A percentile compares a stretch with the other conserved stretches of the same genome.
Evolutionary conservation across 2,113 vertebrate genomes (phyloP).

Genomic region (Nycticorax nycticorax): DNA sequence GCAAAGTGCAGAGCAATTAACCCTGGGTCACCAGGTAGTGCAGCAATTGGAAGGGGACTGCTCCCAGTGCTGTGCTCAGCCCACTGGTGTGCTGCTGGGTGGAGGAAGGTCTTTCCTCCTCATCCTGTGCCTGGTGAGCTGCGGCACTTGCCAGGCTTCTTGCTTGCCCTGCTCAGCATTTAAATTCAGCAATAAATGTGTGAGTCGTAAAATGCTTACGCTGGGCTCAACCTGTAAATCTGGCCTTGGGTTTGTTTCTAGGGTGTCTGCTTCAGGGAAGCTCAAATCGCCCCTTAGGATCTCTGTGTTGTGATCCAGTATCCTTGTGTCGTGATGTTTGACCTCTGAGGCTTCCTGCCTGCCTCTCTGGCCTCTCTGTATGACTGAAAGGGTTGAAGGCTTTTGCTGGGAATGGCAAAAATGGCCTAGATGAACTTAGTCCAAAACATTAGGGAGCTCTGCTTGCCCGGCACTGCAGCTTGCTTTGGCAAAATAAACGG

Average conservation of each 20-base stretch:
- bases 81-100: neutral
- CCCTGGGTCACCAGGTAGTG: neutral
- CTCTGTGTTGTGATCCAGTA: rapidly evolving
- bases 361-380: neutral
- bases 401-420: neutral
- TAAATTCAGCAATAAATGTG: neutral
- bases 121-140: neutral
- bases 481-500: neutral
- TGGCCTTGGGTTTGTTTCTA: neutral
- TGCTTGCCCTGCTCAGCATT: neutral
- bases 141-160: neutral
- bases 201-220: neutral
- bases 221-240: neutral
- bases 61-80: rapidly evolving
- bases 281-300: neutral
- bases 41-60: neutral
- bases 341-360: neutral
- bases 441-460: neutral
- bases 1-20: neutral
- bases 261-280: neutral
- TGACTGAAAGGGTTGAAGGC: neutral
- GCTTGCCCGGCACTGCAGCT: neutral
- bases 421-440: too few relatives aligned
- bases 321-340: rapidly evolving
- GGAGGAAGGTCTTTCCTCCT: neutral